Percentiles rank a stretch among this genome's conserved stretches.
These are phyloP conservation scores for Ispidina lecontei DNA, from an alignment of 2,797 vertebrate genomes.

Conservation along the genomic window DNA sequence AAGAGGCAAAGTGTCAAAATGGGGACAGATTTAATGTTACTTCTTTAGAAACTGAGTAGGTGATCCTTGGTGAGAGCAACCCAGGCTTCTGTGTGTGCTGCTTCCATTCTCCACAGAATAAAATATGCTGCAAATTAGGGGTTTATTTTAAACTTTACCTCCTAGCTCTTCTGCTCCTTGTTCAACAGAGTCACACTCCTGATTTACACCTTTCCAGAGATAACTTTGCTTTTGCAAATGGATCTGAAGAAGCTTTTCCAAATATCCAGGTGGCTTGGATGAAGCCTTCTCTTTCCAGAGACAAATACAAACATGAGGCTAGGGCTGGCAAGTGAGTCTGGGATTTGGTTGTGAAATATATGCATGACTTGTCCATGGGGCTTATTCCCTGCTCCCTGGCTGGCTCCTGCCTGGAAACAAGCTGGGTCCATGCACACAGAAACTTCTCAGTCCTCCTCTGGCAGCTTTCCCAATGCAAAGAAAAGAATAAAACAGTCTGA, in stretches of 20 bases:
- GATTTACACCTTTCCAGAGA: background rate
- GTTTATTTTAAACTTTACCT: background rate
- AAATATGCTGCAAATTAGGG: background rate
- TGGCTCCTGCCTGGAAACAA: background rate
- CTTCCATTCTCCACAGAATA: background rate
- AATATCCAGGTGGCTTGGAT: background rate
- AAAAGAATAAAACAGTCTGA: background rate
- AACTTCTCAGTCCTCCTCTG: background rate
- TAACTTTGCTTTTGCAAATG: background rate
- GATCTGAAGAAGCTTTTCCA: background rate
- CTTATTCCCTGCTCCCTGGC: background rate
- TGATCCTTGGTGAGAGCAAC: background rate
- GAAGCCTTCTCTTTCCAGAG: background rate
- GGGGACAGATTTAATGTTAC: background rate
- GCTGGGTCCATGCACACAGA: background rate
- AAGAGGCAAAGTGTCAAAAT: background rate
- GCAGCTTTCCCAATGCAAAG: background rate
- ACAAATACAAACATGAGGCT: background rate
- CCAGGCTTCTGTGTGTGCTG: background rate
- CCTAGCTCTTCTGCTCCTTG: background rate
- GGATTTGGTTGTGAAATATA: background rate
- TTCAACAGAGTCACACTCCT: background rate
- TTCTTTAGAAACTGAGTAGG: background rate
- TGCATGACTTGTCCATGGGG: background rate
- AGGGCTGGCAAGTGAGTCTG: background rate